Base-by-base conservation (phyloP, 2,113 vertebrate genomes). In the Leptocoma aspasia region DNA sequence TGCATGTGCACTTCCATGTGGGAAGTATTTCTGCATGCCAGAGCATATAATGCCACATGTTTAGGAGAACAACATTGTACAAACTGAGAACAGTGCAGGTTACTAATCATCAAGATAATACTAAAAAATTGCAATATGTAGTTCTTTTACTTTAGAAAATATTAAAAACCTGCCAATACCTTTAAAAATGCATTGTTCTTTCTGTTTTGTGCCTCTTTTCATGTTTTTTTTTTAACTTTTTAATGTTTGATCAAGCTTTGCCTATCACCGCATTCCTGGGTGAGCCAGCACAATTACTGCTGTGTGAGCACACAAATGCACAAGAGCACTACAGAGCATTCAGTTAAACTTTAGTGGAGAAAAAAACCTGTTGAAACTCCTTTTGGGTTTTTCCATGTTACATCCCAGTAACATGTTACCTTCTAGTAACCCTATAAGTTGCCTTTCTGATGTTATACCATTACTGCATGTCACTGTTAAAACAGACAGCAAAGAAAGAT, bases 241-340 rank as follows among this genome's bases (percentile, higher is more conserved):
- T 61, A 70, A 64, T 26, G 11, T 42, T 70, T 78, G 5, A 63
- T 53, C 39, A 78, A 3, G 5, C 54, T 26, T 73, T 69, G 7
- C 9, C 16, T 31, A 7, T 28, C 0, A 0, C 28, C 61, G 11
- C 15, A 57, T 61, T 65, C 23, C 22, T 57, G 26, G 10, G 3
- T 82, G 23, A 90, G 56, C 9, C 60, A 87, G 26, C 6, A 61
- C 9, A 81, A 26, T 28, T 64, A 11, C 19, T 77, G 21, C 39
- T 63, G 7, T 22, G 16, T 27, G 6, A 56, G 28, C 33, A 44
- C 35, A 72, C 33, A 68, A 64, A 68, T 24, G 33, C 27, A 52
- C 33, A 66, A 54, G 30, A 60, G 5, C 19, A 64, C 27, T 76
- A n/a, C 22, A 64, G 15, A 33, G 5, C 20, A 39, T 64, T 37